Percentiles rank a stretch among this genome's conserved stretches.
phyloP scores from a whole-genome alignment of 2,797 vertebrate species.

The Lerista edwardsae region DNA sequence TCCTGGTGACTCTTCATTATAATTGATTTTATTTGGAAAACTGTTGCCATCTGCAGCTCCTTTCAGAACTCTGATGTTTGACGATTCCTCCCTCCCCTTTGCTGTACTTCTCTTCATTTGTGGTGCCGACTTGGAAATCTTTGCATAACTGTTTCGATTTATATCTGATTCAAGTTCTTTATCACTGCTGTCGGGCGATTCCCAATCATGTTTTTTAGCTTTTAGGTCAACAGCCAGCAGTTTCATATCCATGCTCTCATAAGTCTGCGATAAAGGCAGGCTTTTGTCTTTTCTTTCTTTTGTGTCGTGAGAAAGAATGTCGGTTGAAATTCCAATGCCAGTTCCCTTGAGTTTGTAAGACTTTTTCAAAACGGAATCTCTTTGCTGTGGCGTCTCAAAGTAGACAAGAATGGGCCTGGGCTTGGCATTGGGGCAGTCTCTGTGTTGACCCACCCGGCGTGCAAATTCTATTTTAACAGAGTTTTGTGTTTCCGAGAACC shows the following conservation, averaged over 20 bases:
- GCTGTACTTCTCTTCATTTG: conserved; percentile 84
- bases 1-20: conserved; percentile 76
- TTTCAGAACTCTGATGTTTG: conserved; percentile 72
- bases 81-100: conserved; percentile 76
- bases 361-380: conserved; percentile 96
- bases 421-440: conserved; percentile 96
- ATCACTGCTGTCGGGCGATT: conserved; percentile 90
- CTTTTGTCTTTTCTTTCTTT: conserved; percentile 91
- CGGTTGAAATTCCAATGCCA: conserved; percentile 94
- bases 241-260: conserved; percentile 98
- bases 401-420: conserved; percentile 95
- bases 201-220: conserved; percentile 89
- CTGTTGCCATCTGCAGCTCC: conserved; percentile 78
- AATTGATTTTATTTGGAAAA: conserved; percentile 82
- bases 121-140: conserved; percentile 85
- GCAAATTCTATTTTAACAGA: conserved; percentile 94
- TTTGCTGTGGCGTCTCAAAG: conserved; percentile 92
- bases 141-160: conserved; percentile 91
- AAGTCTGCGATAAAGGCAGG: conserved; percentile 93
- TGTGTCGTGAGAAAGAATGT: conserved; percentile 88
- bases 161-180: conserved; percentile 90
- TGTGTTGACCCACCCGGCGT: conserved; percentile 92
- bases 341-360: conserved; percentile 99
- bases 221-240: conserved; percentile 84
- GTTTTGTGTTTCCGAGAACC: conserved; percentile 89